Evolutionary conservation across 2,797 vertebrate species (phyloP), one percentile per base, ranked within the genome.

Genomic region (Prionace glauca): DNA sequence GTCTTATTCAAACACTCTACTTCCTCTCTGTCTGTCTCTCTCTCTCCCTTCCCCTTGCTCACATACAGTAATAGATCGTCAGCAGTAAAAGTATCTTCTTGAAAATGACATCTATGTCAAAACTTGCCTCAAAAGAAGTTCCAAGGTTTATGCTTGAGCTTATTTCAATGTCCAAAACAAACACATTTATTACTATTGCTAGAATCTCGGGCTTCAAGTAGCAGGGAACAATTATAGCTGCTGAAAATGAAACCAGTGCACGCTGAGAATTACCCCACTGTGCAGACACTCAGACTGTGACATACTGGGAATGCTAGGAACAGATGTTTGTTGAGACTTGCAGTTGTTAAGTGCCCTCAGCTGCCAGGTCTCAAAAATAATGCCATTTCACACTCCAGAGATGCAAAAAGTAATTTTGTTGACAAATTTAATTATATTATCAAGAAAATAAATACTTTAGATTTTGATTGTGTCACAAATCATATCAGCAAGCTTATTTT

Each of bases 221-320:
- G 62, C 62, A 92, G 8, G 36, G 62, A 36, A 69, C 90, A 69
- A 67, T 69, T 92, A 56, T 92, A 92, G 65, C 90, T 69, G 90
- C 20, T 92, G 90, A 92, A 92, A 92, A 92, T 92, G 90, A 92
- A 92, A 69, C 62, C 65, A 3, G 41, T 69, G 65, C 90, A 92
- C 41, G 90, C 65, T 92, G 90, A 92, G 90, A 92, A 92, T 69
- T 92, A 10, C 90, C 41, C 65, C 65, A 92, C 65, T 69, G 65
- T 69, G 90, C 90, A 92, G 90, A 92, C 90, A 69, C 65, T 92
- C 90, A 92, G 90, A 41, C 90, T 92, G 90, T 92, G n/a, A 92
- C 65, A 92, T 69, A 92, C 22, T 92, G 90, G 62, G 90, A 92
- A 92, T 92, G 62, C n/a, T 69, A 41, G 90, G 65, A 92, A 92